These are phyloP conservation scores for Glyptemys insculpta DNA, from an alignment of 2,797 vertebrate genomes.

Conservation along the genomic window DNA sequence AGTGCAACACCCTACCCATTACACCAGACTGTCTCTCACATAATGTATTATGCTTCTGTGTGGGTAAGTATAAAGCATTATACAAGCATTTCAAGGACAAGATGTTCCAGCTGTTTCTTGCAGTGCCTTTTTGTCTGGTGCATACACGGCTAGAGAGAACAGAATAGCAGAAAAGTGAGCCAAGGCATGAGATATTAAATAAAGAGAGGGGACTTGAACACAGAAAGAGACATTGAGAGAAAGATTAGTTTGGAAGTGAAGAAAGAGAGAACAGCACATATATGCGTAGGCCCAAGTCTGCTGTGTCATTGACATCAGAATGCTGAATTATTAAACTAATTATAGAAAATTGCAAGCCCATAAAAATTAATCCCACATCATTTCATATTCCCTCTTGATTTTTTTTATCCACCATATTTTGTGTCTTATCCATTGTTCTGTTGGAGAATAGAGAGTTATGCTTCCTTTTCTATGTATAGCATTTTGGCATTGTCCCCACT, in stretches of 20 bases:
- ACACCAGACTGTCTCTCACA: too few relatives aligned
- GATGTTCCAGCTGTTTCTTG: too few relatives aligned
- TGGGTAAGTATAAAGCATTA: too few relatives aligned
- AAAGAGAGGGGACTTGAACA: background rate
- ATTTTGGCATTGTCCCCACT: background rate
- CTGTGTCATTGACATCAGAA: background rate
- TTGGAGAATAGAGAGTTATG: background rate
- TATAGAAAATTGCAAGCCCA: background rate
- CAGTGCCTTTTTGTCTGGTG: too few relatives aligned
- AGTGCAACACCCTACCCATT: too few relatives aligned
- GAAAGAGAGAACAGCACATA: background rate
- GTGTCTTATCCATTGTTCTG: background rate
- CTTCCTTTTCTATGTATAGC: background rate
- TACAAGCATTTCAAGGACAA: too few relatives aligned
- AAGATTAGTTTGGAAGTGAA: background rate
- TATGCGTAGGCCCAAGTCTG: background rate
- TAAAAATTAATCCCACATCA: background rate
- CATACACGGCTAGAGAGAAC: too few relatives aligned
- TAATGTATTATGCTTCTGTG: too few relatives aligned
- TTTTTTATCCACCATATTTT: background rate
- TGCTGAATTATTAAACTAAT: background rate
- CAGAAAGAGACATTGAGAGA: background rate
- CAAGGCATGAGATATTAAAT: too few relatives aligned
- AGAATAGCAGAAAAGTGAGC: too few relatives aligned
- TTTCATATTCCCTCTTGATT: background rate